These are phyloP conservation scores for Habroteleia sp. DNA, from an alignment of 2,888 invertebrate species.

Conservation along the genomic window DNA sequence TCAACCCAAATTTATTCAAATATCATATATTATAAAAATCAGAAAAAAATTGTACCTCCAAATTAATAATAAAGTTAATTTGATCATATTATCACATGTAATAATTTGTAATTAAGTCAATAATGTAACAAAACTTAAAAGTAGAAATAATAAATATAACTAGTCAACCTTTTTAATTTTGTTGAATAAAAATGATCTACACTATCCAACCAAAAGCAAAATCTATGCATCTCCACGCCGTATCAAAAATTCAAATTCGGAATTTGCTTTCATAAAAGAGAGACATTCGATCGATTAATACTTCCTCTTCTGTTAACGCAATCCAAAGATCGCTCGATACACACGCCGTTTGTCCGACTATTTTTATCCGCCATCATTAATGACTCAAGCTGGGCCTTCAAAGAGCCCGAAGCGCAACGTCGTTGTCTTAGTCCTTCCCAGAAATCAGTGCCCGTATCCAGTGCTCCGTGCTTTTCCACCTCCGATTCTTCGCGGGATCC, in stretches of 20 bases:
- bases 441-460: slow-evolving; percentile 65
- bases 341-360: slow-evolving; percentile 56
- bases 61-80: no score
- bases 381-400: slow-evolving; percentile 72
- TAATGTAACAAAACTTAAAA: no score
- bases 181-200: no score
- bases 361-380: slow-evolving; percentile 64
- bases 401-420: slow-evolving; percentile 72
- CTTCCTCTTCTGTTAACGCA: slow-evolving; percentile 43
- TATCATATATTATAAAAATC: no score
- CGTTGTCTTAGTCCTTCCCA: slow-evolving; percentile 70
- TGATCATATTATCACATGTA: no score
- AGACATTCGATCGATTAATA: slow-evolving; percentile 42
- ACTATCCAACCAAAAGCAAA: no score
- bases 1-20: no score
- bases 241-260: slow-evolving; percentile 22
- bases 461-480: slow-evolving; percentile 57
- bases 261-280: slow-evolving; percentile 24
- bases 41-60: no score
- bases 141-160: no score
- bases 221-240: no score
- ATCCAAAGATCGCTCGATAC: slow-evolving; percentile 66
- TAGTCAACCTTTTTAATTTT: no score
- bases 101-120: no score
- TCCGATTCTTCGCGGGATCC: slow-evolving; percentile 40